A percentile compares a stretch with the other conserved stretches of the same genome.
These are phyloP conservation scores for Tetragonula clypearis DNA, from an alignment of 1,140 invertebrate genomes.

Conservation along the genomic window DNA sequence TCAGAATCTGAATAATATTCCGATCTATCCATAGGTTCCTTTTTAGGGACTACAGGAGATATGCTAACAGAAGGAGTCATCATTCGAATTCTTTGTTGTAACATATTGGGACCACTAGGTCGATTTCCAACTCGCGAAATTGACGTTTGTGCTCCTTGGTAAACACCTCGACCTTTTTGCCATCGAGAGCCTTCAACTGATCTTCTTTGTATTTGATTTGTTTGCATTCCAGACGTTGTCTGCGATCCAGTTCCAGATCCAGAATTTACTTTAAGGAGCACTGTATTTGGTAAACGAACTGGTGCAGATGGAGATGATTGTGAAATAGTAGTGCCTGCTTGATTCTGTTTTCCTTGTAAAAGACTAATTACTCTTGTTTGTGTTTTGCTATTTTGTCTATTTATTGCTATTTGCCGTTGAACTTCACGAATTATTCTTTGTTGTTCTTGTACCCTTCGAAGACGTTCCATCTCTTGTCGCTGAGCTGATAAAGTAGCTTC, in stretches of 20 bases:
- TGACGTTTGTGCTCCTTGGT: conserved; percentile 74
- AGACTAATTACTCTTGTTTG: conserved; percentile 87
- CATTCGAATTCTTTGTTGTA: conserved; percentile 80
- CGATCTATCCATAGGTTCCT: conserved; percentile 74
- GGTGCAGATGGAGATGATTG: conserved; percentile 71
- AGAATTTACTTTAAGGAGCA: conserved; percentile 76
- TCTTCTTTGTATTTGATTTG: conserved; percentile 77
- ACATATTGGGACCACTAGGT: conserved; percentile 65
- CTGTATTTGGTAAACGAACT: conserved; percentile 72
- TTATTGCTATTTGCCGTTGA: conserved; percentile 87
- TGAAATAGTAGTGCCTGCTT: conserved; percentile 71
- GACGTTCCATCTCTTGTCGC: conserved; percentile 94
- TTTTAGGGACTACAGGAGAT: conserved; percentile 80
- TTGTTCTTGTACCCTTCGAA: conserved; percentile 91
- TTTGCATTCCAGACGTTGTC: conserved; percentile 54
- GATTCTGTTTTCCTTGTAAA: conserved; percentile 84
- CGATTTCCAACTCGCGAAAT: conserved; percentile 76
- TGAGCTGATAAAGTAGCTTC: conserved; percentile 95
- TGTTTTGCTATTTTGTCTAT: conserved; percentile 85
- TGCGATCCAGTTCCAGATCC: conserved; percentile 62
- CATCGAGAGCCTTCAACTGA: conserved; percentile 69
- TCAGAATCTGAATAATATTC: conserved; percentile 80
- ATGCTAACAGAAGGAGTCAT: conserved; percentile 82
- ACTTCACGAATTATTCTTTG: conserved; percentile 90
- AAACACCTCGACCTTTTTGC: conserved; percentile 70